These are phyloP conservation scores for Cladopsammia gracilis DNA, from an alignment of 64 coral and sea anemone genomes.

Conservation along the genomic window DNA sequence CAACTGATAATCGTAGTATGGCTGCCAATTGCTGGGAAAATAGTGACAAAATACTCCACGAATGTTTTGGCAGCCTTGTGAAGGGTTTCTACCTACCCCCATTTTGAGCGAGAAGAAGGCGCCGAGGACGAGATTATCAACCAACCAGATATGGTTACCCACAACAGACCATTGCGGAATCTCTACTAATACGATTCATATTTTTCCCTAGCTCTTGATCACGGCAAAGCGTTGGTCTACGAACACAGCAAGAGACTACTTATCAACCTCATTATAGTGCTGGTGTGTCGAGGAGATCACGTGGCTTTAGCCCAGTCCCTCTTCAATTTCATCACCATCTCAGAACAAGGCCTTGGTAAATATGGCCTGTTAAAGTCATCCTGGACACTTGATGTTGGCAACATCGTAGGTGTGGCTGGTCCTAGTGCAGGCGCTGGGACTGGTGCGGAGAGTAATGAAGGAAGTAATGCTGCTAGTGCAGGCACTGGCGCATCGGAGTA, in stretches of 20 bases:
- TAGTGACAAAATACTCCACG: too few species aligned
- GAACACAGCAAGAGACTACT: conserved; percentile 97
- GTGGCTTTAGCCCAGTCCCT: conserved; percentile 88
- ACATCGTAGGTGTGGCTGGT: conserved; percentile 75
- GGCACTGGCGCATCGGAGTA: conserved; percentile 78
- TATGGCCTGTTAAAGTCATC: conserved; percentile 80
- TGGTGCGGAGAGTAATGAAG: conserved; percentile 33
- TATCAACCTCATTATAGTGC: conserved; percentile 89
- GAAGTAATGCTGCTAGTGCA: conserved; percentile 61
- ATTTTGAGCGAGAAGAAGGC: too few species aligned
- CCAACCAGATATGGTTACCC: too few species aligned
- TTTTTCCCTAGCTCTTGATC: conserved; percentile 81
- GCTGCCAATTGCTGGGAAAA: too few species aligned
- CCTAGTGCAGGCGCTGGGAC: conserved; percentile 44
- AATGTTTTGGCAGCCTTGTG: too few species aligned
- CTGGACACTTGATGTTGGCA: conserved; percentile 91
- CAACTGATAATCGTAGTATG: too few species aligned
- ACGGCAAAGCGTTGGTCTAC: conserved; percentile 94
- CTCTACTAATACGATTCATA: background rate
- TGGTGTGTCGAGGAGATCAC: conserved; percentile 92
- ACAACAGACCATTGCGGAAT: background rate
- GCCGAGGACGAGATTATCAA: too few species aligned
- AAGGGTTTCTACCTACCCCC: too few species aligned
- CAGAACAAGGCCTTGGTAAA: conserved; percentile 83
- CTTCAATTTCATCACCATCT: conserved; percentile 86